Conservation (phyloP, 1,140 invertebrate genomes). For the Calliphora vicina region DNA sequence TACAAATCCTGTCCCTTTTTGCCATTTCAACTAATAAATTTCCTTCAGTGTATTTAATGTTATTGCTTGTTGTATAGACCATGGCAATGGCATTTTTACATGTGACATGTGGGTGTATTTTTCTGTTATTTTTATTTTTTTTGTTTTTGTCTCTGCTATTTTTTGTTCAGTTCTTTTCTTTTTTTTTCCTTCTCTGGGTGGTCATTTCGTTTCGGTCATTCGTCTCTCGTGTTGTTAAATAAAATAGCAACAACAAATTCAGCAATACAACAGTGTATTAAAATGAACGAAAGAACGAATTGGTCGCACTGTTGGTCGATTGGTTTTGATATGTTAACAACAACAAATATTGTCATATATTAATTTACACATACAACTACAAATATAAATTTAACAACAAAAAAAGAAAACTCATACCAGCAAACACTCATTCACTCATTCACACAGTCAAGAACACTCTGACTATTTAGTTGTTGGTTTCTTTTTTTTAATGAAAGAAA, state of each 20-base stretch:
- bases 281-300: neutral
- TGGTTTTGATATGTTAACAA: neutral
- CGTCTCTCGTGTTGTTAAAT: neutral
- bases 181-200: neutral
- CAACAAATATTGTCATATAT: neutral
- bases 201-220: neutral
- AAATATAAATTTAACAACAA: neutral
- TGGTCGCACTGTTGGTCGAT: neutral
- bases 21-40: neutral
- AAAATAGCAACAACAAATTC: constrained; percentile 4
- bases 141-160: neutral
- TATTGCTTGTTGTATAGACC: constrained; percentile 4
- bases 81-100: constrained; percentile 16
- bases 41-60: neutral
- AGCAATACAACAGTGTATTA: neutral
- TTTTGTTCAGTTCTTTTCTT: neutral
- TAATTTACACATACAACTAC: neutral
- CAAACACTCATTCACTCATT: neutral
- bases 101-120: neutral
- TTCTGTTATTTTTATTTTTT: neutral
- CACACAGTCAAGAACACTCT: neutral
- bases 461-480: neutral
- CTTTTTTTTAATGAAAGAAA: neutral
- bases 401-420: neutral
- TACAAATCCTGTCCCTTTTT: neutral